A percentile compares a stretch with the other conserved stretches of the same genome.
Evolutionary conservation across 2,888 invertebrate species (phyloP).

Genomic region (Trisateles emortualis): DNA sequence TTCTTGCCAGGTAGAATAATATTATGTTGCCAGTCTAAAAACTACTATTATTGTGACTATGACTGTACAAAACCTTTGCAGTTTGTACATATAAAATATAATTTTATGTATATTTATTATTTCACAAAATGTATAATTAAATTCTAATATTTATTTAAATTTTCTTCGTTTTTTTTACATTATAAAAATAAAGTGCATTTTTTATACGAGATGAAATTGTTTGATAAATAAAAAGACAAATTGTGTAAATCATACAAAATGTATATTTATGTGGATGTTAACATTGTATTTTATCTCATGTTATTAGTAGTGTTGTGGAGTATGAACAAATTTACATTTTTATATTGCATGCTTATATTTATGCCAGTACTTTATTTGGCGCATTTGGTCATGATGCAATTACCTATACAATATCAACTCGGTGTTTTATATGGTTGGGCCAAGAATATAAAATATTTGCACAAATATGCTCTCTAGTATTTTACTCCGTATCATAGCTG

Average conservation of each 20-base stretch:
- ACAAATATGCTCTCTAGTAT: no score
- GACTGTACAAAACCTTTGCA: constrained; percentile 11
- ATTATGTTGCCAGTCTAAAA: constrained; percentile 10
- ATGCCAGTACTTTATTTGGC: no score
- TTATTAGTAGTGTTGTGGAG: constrained; percentile 9
- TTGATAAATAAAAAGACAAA: constrained; percentile 53
- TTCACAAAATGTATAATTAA: not conserved
- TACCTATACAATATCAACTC: no score
- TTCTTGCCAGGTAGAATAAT: constrained; percentile 13
- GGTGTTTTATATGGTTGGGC: no score
- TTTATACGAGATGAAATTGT: constrained; percentile 36
- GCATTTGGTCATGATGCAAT: no score
- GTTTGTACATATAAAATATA: not conserved
- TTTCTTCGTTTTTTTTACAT: constrained; percentile 12
- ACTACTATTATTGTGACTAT: constrained; percentile 12
- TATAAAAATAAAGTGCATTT: constrained; percentile 37
- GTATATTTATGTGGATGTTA: constrained; percentile 36
- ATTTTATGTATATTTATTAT: constrained; percentile 4
- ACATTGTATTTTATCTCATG: constrained; percentile 28
- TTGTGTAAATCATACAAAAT: constrained; percentile 38
- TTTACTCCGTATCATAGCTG: no score
- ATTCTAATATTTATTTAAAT: not conserved
- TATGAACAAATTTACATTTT: not conserved
- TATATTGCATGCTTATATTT: not conserved
- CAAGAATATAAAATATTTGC: no score